These are phyloP conservation scores for Mus minutoides DNA, from an alignment of 2,797 vertebrate genomes.

Conservation along the genomic window DNA sequence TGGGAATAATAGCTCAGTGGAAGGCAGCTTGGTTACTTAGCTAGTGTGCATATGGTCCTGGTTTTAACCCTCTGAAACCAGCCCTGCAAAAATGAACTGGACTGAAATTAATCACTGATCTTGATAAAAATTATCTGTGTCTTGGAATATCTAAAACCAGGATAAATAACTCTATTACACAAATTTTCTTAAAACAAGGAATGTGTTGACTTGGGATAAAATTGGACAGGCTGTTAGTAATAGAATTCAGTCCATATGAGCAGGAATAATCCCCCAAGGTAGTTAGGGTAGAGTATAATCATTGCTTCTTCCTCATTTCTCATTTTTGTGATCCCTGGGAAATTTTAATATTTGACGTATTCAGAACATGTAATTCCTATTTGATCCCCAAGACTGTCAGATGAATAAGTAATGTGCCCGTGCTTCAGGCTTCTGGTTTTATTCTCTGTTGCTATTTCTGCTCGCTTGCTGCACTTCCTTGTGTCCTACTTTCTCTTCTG, in stretches of 20 bases:
- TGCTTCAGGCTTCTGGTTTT: constrained; percentile 65
- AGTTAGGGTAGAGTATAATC: neutral
- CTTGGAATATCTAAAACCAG: neutral
- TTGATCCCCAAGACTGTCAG: constrained; percentile 73
- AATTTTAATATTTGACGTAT: constrained; percentile 73
- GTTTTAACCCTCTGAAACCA: neutral
- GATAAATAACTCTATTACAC: neutral
- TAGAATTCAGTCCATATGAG: neutral
- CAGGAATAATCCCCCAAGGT: neutral
- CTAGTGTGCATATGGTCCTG: neutral
- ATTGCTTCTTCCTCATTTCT: neutral
- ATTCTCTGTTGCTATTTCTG: constrained; percentile 71
- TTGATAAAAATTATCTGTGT: constrained; percentile 6
- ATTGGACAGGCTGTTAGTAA: neutral
- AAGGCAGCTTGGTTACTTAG: neutral
- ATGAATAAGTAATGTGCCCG: constrained; percentile 73
- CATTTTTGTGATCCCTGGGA: constrained; percentile 23
- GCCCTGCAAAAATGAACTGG: neutral
- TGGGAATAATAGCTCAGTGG: neutral
- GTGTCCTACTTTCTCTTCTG: constrained; percentile 65
- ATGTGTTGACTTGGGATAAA: neutral
- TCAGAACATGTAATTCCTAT: constrained; percentile 72
- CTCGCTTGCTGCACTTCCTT: constrained; percentile 58
- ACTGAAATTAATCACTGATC: neutral
- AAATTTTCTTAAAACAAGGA: neutral